Evolutionary conservation across 64 coral and sea anemone genomes (phyloP), one percentile per base, ranked within the genome.

Genomic region (Dendronephthya gigantea): DNA sequence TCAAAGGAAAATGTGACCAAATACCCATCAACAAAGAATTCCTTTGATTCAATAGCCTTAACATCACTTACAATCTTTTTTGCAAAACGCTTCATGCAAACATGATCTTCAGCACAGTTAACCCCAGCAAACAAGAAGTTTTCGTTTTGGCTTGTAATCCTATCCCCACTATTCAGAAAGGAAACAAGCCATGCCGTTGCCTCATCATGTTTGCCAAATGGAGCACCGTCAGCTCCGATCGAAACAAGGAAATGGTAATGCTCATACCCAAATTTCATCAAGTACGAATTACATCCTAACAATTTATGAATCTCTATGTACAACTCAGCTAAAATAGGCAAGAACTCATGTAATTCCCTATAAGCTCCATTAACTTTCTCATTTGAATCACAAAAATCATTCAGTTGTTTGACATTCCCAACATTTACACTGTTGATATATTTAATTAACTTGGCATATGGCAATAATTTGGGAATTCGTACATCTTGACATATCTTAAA

Each of bases 281-380:
- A 30, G 14, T 66, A 66, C 2, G 58, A 66, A 22, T 66, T 15
- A 15, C 58, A n/a, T 17, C 58, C 58, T 66, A 66, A 30, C 4
- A 66, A 15, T 66, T 66, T 2, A 66, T 66, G 6, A 3, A 66
- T 22, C 14, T 66, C 58, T 8, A 66, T 66, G 22, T 6, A 66
- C 29, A 66, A 15, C 2, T 30, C 58, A 15, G 58, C 58, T n/a
- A 66, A 30, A 17, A 30, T 30, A 15, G 58, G 58, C n/a, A 66
- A 66, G 14, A 66, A 66, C 14, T 66, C 58, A 66, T 66, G 6
- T 66, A 66, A 15, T 17, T 66, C 85, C 36, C 90, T 82, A 28
- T 92, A 85, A 25, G 91, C 72, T 47, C 88, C 87, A 38, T 89
- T 29, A 68, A 87, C 87, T 86, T 92, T 68, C 68, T 40, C 90